phyloP scores from a whole-genome alignment of 2,888 invertebrate species.

The Auanema freiburgensis region DNA sequence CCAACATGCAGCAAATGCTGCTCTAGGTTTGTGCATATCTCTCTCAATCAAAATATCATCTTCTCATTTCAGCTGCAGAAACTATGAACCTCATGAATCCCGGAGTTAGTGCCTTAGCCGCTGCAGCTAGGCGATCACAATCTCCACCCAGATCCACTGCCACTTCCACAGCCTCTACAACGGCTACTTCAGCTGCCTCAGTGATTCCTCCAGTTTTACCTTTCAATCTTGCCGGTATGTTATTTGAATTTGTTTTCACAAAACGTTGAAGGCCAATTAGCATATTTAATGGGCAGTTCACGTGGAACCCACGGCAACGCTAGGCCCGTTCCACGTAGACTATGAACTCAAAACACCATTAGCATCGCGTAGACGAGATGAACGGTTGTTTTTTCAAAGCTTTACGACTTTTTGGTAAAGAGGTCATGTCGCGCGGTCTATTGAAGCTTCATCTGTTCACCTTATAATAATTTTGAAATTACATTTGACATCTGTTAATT shows the following conservation, averaged over 20 bases:
- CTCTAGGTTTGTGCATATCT: constrained; percentile 23
- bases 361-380: no score
- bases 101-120: constrained; percentile 19
- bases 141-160: constrained; percentile 14
- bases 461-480: not conserved
- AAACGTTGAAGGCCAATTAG: not conserved
- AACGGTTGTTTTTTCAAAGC: no score
- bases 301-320: not conserved
- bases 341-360: no score
- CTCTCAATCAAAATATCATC: not conserved
- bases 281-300: not conserved
- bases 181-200: constrained; percentile 4
- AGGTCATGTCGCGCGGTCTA: not conserved
- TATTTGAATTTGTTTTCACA: not conserved
- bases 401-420: no score
- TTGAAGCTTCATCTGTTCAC: not conserved
- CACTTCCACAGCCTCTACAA: constrained; percentile 2
- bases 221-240: constrained; percentile 8
- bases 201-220: not conserved
- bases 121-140: constrained; percentile 19
- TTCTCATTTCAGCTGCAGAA: constrained; percentile 10
- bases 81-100: constrained; percentile 15
- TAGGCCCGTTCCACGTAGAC: no score
- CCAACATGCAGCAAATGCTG: constrained; percentile 36
- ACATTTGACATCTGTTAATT: not conserved